Percentiles rank a stretch among this genome's conserved stretches.
Conservation (phyloP, 2,797 vertebrate genomes). For the Kryptolebias ocellatus region DNA sequence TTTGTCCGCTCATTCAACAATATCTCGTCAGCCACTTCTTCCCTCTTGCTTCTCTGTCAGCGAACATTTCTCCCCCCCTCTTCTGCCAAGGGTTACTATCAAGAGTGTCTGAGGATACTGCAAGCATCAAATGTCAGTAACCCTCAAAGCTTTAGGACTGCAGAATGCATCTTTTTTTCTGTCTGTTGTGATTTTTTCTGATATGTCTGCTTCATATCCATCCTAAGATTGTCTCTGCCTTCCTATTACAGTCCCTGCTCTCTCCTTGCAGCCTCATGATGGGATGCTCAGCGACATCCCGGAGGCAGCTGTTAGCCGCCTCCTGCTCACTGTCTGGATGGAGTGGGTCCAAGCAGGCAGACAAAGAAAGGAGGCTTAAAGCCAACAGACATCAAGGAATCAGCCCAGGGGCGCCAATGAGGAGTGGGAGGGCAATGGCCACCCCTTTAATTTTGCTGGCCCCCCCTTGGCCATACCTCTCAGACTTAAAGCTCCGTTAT, state of each 20-base stretch:
- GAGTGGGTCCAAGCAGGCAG: slow-evolving; percentile 28
- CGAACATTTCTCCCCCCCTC: slow-evolving; percentile 7
- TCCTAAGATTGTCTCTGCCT: not conserved
- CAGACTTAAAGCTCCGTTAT: no score
- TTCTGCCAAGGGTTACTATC: not conserved
- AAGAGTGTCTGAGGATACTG: not conserved
- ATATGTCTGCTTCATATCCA: not conserved
- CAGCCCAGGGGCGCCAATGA: not conserved
- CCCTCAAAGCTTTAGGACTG: not conserved
- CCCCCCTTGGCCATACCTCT: no score
- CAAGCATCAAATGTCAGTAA: not conserved
- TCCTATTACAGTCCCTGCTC: slow-evolving; percentile 18
- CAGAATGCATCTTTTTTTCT: not conserved
- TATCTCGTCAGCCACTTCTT: slow-evolving; percentile 50
- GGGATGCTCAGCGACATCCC: slow-evolving; percentile 38
- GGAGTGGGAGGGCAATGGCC: no score
- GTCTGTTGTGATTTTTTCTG: not conserved
- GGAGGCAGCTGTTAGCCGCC: slow-evolving; percentile 64
- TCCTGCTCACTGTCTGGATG: slow-evolving; percentile 60
- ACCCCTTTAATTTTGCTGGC: no score
- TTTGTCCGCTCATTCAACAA: slow-evolving; percentile 28
- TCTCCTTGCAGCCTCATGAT: slow-evolving; percentile 35
- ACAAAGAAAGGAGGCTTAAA: slow-evolving; percentile 17
- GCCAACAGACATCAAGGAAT: slow-evolving; percentile 28
- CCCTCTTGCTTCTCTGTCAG: slow-evolving; percentile 29